Evolutionary conservation across 2,888 invertebrate species (phyloP), one percentile per base, ranked within the genome.

Genomic region (Xanthorhoe spadicearia): DNA sequence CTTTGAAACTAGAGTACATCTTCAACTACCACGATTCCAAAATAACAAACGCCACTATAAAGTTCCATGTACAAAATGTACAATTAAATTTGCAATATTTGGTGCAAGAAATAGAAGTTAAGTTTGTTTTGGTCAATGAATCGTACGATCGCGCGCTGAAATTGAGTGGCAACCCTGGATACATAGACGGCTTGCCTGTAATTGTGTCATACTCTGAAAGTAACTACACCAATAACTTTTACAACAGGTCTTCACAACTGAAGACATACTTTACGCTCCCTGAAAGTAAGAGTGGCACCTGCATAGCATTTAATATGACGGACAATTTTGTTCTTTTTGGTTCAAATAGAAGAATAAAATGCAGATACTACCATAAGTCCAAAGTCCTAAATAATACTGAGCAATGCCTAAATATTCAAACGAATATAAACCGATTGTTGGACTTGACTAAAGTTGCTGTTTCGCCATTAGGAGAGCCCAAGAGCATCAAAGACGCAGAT

Each of bases 81-180:
- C 74, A 82, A 6, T 70, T 75, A 17, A 66, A 67, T 15, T 68
- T 80, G 48, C 81, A 82, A 9, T 86, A 78, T 38, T 69, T 90
- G 65, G 62, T 69, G 3, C 92, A 92, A 81, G 84, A 86, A 70
- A 79, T 92, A 57, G 76, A 73, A 60, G 85, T 92, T 0, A 77
- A 77, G 54, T 92, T 90, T 77, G 73, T 84, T 59, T 75, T 92
- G 63, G 74, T 80, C 7, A 89, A 90, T 70, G 74, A 77, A 51
- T 80, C 88, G 0, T 74, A 76, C n/a, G 82, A 86, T 1, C 69
- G 77, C 18, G 69, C 87, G 46, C 66, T 88, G 38, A 74, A 79
- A 70, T 76, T 93, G 15, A 97, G 97, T 87, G 97, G 97, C 2
- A 96, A 95, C 83, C 97, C 97, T 0, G 97, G 97, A 2, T 97